A percentile compares a stretch with the other conserved stretches of the same genome.
These are phyloP conservation scores for Episyrphus balteatus DNA, from an alignment of 1,140 invertebrate genomes.

Conservation along the genomic window DNA sequence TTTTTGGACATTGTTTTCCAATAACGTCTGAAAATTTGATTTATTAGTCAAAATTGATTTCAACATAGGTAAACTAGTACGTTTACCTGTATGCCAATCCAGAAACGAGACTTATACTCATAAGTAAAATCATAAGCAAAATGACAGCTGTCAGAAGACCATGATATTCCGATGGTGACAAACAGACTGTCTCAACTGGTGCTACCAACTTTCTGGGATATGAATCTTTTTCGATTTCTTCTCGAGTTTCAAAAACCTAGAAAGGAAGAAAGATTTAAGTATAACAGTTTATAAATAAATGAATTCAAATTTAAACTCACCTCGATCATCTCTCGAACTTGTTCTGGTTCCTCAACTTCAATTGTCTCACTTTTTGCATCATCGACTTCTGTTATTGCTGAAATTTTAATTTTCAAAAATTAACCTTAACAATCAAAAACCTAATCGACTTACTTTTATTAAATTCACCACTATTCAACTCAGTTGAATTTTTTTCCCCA, in stretches of 20 bases:
- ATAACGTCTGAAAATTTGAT: slow-evolving; percentile 42
- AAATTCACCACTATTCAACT: slow-evolving; percentile 23
- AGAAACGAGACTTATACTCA: slow-evolving; percentile 51
- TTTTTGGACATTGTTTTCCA: slow-evolving; percentile 60
- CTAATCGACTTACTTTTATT: slow-evolving; percentile 14
- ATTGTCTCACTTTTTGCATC: not conserved
- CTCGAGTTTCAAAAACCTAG: slow-evolving; percentile 51
- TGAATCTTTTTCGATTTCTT: slow-evolving; percentile 55
- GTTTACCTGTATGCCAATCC: slow-evolving; percentile 55
- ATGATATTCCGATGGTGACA: slow-evolving; percentile 64
- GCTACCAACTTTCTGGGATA: slow-evolving; percentile 44
- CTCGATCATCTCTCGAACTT: slow-evolving; percentile 78
- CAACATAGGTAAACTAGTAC: not conserved
- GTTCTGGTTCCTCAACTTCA: slow-evolving; percentile 48
- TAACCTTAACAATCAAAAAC: slow-evolving; percentile 10
- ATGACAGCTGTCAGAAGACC: slow-evolving; percentile 60
- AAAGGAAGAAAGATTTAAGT: slow-evolving; percentile 43
- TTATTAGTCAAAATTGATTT: not conserved
- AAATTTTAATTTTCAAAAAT: not conserved
- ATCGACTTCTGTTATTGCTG: not conserved
- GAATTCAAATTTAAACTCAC: slow-evolving; percentile 34
- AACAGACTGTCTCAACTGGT: slow-evolving; percentile 54
- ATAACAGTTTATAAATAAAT: not conserved
- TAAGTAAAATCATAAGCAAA: slow-evolving; percentile 53
- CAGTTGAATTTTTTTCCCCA: slow-evolving; percentile 11